Base-by-base conservation (phyloP, 2,113 vertebrate genomes). In the Plecotus auritus region DNA sequence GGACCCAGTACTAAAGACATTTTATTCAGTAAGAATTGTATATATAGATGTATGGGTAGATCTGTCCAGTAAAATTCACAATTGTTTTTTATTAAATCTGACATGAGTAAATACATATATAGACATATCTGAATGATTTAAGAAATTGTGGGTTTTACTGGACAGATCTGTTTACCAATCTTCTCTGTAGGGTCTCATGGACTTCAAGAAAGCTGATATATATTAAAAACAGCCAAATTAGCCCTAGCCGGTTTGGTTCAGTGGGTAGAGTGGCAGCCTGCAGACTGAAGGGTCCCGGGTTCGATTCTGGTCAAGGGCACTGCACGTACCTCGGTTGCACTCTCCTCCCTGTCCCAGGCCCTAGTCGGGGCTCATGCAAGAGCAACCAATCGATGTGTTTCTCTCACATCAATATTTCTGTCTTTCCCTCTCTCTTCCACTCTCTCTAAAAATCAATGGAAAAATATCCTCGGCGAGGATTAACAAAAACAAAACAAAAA, bases 1-100 rank as follows among this genome's bases (percentile, higher is more conserved):
- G 54, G 76, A 83, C 10, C 22, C 26, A 89, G 12, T 91, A 91
- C n/a, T 86, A 74, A 86, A 85, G 42, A 67, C 3, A 70, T 85
- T 56, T 96, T 67, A 91, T 95, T 96, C 28, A 95, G 56, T 69
- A 74, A 78, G 51, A 94, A 64, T 83, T 35, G 56, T 61, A 91
- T 30, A 35, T 76, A 56, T 45, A 87, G 9, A 51, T 73, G 5
- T 76, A 51, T 20, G 81, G 11, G 42, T 77, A 95, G n/a, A 93
- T 78, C 35, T 92, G 6, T 59, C 51, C 11, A 85, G 22, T 84
- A 77, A 85, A 81, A 90, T 64, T 93, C 59, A 77, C 45, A 89
- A 67, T 40, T 84, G 17, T 91, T 92, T 90, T 56, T 69, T 66
- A 64, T 94, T 92, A 51, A 92, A 72, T 93, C 17, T 80, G 67